Percentiles rank a stretch among this genome's conserved stretches.
These are phyloP conservation scores for Hippolais icterina DNA, from an alignment of 2,113 vertebrate genomes.

Conservation along the genomic window DNA sequence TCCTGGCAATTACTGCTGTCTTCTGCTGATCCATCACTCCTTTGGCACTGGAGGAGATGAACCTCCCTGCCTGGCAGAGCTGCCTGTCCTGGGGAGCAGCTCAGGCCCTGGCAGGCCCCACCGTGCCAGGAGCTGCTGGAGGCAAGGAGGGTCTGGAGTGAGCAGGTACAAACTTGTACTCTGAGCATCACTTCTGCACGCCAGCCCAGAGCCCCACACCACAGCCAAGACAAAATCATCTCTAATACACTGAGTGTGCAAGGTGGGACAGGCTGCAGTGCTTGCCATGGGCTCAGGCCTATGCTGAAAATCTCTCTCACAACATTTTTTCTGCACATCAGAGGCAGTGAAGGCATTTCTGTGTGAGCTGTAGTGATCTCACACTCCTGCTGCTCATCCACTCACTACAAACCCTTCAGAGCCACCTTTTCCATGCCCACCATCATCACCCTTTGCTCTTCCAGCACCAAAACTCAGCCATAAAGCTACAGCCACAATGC, in stretches of 20 bases:
- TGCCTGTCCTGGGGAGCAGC: neutral
- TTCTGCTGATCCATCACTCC: neutral
- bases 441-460: neutral
- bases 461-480: neutral
- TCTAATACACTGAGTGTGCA: neutral
- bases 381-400: neutral
- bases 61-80: neutral
- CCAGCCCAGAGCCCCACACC: neutral
- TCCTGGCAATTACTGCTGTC: neutral
- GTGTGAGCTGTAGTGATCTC: neutral
- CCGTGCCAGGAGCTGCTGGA: neutral
- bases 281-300: neutral
- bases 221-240: neutral
- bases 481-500: neutral
- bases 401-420: neutral
- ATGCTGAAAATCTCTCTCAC: neutral
- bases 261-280: accelerated
- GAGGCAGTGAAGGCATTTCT: neutral
- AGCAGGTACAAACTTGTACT: neutral
- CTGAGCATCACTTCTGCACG: accelerated
- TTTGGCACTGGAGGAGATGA: accelerated
- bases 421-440: neutral
- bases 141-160: neutral
- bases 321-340: neutral
- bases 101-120: neutral